phyloP scores from a whole-genome alignment of 2,797 vertebrate species.

The Xenentodon cancila region DNA sequence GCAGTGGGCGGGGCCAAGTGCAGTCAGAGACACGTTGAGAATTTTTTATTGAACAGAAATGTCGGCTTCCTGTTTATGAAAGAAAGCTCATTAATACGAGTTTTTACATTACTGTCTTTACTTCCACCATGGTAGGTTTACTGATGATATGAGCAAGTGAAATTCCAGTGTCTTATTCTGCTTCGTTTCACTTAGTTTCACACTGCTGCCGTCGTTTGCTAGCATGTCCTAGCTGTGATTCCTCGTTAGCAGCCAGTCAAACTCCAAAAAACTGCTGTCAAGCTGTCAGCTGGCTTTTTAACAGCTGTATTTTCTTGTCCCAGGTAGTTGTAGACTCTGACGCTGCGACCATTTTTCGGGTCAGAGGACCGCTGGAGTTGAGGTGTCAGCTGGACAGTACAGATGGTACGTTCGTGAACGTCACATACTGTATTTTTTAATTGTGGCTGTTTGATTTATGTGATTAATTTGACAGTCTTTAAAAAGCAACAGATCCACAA shows the following conservation, averaged over 20 bases:
- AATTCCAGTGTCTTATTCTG: not conserved
- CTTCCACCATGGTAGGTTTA: constrained; percentile 60
- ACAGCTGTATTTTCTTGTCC: constrained; percentile 16
- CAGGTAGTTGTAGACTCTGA: constrained; percentile 69
- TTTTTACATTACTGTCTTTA: not conserved
- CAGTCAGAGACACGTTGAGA: constrained; percentile 64
- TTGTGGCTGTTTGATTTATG: too few species aligned
- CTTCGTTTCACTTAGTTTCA: not conserved
- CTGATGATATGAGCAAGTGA: not conserved
- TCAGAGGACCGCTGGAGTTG: constrained; percentile 89
- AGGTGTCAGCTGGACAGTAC: constrained; percentile 86
- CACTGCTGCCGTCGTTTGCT: too few species aligned
- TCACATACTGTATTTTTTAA: not conserved
- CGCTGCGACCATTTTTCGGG: constrained; percentile 82
- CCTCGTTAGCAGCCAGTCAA: not conserved
- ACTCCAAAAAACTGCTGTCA: not conserved
- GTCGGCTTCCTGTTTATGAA: constrained; percentile 34
- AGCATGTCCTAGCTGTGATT: not conserved
- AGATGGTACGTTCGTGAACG: constrained; percentile 80
- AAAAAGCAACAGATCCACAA: too few species aligned
- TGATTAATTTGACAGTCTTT: too few species aligned
- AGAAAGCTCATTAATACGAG: not conserved
- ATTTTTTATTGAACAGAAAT: constrained; percentile 44
- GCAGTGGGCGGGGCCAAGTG: constrained; percentile 27
- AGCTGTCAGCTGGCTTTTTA: not conserved